Conservation (phyloP, 2,888 invertebrate species). For the Agrochola lota region DNA sequence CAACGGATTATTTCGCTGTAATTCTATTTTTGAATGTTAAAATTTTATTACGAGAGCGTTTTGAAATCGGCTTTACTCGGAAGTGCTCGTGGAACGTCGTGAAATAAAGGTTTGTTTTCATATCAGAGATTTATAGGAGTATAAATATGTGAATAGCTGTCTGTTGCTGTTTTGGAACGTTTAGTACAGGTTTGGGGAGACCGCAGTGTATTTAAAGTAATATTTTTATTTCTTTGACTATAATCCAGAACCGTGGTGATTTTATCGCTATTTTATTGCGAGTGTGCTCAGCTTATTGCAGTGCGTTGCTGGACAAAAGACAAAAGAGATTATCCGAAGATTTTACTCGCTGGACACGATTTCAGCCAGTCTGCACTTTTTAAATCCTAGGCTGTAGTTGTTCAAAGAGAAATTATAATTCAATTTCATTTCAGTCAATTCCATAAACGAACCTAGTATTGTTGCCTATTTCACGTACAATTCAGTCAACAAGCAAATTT, state of each 20-base stretch:
- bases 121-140: conserved; percentile 6
- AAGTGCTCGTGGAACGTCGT: conserved; percentile 31
- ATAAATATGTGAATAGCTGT: conserved; percentile 21
- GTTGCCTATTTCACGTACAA: background rate
- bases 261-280: background rate
- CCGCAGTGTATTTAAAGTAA: background rate
- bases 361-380: background rate
- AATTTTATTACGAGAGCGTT: conserved; percentile 41
- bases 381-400: background rate
- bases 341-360: background rate
- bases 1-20: conserved; percentile 48
- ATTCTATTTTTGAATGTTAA: conserved; percentile 47
- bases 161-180: conserved; percentile 17
- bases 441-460: background rate
- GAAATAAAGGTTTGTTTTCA: conserved; percentile 27
- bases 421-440: background rate
- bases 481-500: conserved; percentile 30
- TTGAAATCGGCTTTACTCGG: conserved; percentile 44
- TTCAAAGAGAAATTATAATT: background rate
- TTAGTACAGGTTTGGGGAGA: background rate
- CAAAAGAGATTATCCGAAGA: background rate
- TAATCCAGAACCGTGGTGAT: background rate
- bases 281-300: background rate
- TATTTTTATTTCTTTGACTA: background rate
- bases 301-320: background rate